Evolutionary conservation across 2,888 invertebrate genomes (phyloP).

Genomic region (Coronaproctus castanopsis): DNA sequence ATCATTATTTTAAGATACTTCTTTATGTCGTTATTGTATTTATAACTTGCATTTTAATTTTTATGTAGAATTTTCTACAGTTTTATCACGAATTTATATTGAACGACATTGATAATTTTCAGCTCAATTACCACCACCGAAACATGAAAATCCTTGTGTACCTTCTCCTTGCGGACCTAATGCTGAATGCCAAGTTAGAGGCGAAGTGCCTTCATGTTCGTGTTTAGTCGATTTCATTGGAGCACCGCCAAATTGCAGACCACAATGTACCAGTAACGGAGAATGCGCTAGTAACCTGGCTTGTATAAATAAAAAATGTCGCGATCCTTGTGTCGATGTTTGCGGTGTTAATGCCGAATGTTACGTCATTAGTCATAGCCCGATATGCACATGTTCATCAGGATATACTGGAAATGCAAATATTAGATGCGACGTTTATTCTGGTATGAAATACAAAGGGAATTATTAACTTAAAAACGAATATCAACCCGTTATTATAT

Average conservation of each 20-base stretch:
- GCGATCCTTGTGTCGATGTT: conserved; percentile 42
- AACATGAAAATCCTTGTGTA: conserved; percentile 25
- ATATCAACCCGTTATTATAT: no score
- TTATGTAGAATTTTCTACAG: no score
- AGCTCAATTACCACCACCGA: conserved; percentile 11
- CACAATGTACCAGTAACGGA: conserved; percentile 62
- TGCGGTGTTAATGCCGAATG: conserved; percentile 25
- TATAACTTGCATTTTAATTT: no score
- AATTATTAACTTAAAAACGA: no score
- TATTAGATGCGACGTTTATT: not conserved
- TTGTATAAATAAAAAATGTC: conserved; percentile 61
- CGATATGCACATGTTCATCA: conserved; percentile 28
- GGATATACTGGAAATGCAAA: conserved; percentile 27
- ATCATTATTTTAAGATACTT: no score
- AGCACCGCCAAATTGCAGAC: conserved; percentile 40
- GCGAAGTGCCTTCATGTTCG: conserved; percentile 36
- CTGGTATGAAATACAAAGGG: no score
- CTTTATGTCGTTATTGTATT: no score
- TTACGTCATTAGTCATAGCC: conserved; percentile 24
- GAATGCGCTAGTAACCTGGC: conserved; percentile 61
- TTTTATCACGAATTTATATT: no score
- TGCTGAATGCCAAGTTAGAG: conserved; percentile 25
- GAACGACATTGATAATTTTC: not conserved
- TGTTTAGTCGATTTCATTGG: conserved; percentile 50
- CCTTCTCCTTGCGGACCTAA: conserved; percentile 25